These are phyloP conservation scores for Chinchilla lanigera DNA, from an alignment of 2,113 vertebrate genomes.

Conservation along the genomic window DNA sequence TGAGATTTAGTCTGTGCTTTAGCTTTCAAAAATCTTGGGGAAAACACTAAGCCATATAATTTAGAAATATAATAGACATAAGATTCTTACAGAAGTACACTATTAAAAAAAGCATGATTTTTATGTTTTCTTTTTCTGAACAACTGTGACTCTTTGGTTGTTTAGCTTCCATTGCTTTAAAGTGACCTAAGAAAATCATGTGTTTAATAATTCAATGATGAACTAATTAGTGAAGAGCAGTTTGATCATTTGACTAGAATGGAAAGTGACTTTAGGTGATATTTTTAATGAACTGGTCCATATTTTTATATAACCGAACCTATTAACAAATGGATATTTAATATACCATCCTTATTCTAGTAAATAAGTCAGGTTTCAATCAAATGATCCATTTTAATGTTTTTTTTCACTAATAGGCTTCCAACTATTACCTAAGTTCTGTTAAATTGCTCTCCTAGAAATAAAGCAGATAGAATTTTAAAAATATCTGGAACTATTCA, in stretches of 20 bases:
- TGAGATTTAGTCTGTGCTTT: constrained; percentile 62
- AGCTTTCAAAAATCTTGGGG: constrained; percentile 46
- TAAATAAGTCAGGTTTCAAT: constrained; percentile 59
- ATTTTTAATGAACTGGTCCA: not conserved
- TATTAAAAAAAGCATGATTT: not conserved
- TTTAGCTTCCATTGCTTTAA: constrained; percentile 34
- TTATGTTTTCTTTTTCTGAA: constrained; percentile 1
- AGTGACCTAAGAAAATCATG: not conserved
- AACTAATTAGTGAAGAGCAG: not conserved
- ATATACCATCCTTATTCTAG: not conserved
- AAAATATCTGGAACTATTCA: constrained; percentile 58
- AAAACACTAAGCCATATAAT: constrained; percentile 27
- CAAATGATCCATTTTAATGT: constrained; percentile 14
- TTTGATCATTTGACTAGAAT: constrained; percentile 32
- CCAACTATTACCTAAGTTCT: constrained; percentile 30
- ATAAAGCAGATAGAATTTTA: constrained; percentile 43
- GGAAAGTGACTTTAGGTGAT: constrained; percentile 14
- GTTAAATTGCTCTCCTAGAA: constrained; percentile 51
- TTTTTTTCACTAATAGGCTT: constrained; percentile 45
- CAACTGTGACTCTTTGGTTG: not conserved
- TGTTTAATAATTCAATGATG: not conserved
- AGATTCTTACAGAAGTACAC: not conserved
- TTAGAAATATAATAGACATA: constrained; percentile 58
- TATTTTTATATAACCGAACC: constrained; percentile 37
- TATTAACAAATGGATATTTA: constrained; percentile 47